Evolutionary conservation across 2,797 vertebrate species (phyloP).

Genomic region (Hapalemur alaotrensis): DNA sequence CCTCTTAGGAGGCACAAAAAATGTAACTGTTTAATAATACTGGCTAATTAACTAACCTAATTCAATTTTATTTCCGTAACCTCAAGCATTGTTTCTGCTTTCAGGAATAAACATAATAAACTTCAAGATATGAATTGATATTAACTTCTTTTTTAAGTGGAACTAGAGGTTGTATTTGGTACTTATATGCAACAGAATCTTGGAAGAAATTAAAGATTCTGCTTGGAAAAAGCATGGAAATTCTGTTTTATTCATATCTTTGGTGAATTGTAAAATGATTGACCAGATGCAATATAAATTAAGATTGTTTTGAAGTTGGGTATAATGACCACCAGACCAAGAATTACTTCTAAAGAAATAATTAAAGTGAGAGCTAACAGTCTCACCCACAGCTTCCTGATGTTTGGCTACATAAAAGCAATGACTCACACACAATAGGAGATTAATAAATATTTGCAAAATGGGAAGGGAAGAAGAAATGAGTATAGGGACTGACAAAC

Average conservation of each 20-base stretch:
- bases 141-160: background rate
- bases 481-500: background rate
- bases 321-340: background rate
- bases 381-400: background rate
- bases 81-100: conserved; percentile 26
- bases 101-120: background rate
- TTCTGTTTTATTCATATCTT: background rate
- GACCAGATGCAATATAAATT: background rate
- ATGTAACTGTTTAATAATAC: background rate
- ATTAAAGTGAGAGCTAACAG: background rate
- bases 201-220: background rate
- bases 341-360: background rate
- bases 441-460: conserved; percentile 3
- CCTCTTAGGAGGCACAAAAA: background rate
- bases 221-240: background rate
- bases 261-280: background rate
- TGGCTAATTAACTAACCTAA: background rate
- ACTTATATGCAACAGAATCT: background rate
- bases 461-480: background rate
- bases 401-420: background rate
- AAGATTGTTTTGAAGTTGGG: background rate
- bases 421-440: background rate
- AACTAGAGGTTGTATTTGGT: background rate
- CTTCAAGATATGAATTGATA: background rate
- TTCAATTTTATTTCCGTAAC: conserved; percentile 23